These are phyloP conservation scores for Anastrepha obliqua DNA, from an alignment of 1,140 invertebrate genomes.

Conservation along the genomic window DNA sequence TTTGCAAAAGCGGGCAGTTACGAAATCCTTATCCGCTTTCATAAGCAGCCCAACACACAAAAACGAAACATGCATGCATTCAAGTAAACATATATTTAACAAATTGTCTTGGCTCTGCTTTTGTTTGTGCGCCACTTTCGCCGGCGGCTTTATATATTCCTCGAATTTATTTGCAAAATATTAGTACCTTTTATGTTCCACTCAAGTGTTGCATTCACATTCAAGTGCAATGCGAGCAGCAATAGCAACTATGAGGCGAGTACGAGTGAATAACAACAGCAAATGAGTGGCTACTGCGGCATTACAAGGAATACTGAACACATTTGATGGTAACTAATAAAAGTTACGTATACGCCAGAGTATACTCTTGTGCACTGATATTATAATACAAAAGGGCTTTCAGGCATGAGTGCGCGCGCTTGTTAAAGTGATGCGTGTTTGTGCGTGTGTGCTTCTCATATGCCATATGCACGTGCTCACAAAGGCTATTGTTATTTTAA, in stretches of 20 bases:
- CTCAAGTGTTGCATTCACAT: background rate
- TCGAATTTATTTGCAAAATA: slow-evolving; percentile 39
- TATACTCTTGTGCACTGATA: background rate
- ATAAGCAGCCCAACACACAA: background rate
- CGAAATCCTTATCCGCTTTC: too few relatives aligned
- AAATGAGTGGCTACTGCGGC: slow-evolving; percentile 12
- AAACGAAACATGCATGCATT: background rate
- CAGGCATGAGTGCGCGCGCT: background rate
- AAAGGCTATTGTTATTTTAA: background rate
- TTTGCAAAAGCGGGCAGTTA: background rate
- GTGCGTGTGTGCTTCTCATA: background rate
- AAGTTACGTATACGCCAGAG: slow-evolving; percentile 20
- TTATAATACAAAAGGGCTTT: background rate
- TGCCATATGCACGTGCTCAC: background rate
- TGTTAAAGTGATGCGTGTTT: background rate
- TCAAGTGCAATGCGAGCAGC: background rate
- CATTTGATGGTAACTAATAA: slow-evolving; percentile 27
- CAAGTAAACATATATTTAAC: background rate
- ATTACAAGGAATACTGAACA: background rate
- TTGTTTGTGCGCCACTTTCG: background rate
- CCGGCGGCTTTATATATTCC: background rate
- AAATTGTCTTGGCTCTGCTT: background rate
- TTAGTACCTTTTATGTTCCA: background rate
- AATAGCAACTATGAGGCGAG: background rate
- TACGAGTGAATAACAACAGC: slow-evolving; percentile 13